Evolutionary conservation across 2,113 vertebrate genomes (phyloP).

Genomic region (Emydocephalus ijimae): DNA sequence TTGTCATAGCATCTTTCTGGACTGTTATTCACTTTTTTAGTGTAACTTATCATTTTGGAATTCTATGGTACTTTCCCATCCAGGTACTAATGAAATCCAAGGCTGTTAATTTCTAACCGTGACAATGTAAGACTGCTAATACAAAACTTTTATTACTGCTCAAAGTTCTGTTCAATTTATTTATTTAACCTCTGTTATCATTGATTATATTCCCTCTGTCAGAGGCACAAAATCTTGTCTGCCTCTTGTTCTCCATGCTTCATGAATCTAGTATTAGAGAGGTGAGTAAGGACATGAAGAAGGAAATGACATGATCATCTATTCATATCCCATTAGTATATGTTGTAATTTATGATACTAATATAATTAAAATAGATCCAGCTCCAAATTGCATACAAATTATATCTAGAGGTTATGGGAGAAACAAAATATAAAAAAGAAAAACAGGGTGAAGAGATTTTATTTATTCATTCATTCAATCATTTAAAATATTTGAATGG

Average conservation of each 20-base stretch:
- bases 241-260: background rate
- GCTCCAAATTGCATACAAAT: background rate
- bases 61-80: background rate
- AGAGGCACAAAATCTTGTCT: background rate
- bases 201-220: background rate
- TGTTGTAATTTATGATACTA: too few species aligned
- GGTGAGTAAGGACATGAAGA: background rate
- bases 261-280: background rate
- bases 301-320: background rate
- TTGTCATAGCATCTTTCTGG: background rate
- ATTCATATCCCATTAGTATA: background rate
- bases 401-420: background rate
- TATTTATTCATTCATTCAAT: background rate
- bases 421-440: background rate
- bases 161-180: background rate
- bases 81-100: background rate
- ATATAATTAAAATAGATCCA: background rate
- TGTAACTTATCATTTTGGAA: background rate
- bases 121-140: background rate
- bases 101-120: background rate
- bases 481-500: background rate
- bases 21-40: background rate
- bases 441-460: background rate
- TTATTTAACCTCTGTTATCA: background rate
- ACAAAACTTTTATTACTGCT: background rate